phyloP scores from a whole-genome alignment of 1,140 invertebrate species.

The Globodera rostochiensis region DNA sequence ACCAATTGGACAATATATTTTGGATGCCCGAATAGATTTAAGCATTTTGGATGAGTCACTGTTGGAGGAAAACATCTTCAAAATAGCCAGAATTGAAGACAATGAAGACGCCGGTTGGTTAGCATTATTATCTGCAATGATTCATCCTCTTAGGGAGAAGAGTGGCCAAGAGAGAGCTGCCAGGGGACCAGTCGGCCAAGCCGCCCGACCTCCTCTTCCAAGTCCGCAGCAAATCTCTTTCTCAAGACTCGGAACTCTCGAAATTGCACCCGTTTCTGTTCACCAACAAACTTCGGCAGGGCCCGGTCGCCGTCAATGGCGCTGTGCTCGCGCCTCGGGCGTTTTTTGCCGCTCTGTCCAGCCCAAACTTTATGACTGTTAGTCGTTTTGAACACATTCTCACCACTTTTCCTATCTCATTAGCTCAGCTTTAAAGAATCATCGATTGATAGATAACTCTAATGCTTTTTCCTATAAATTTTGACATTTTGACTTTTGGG shows the following conservation, averaged over 20 bases:
- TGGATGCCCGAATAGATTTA: neutral
- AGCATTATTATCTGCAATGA: neutral
- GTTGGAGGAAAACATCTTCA: conserved; percentile 28
- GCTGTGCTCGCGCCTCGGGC: conserved; percentile 30
- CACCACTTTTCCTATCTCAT: no score
- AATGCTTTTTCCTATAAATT: neutral
- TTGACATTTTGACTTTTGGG: conserved; percentile 8
- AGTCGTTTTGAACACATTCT: neutral
- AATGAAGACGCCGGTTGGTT: neutral
- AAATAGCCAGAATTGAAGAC: conserved; percentile 26
- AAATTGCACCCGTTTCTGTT: conserved; percentile 7
- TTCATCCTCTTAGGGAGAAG: neutral
- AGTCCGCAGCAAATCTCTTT: neutral
- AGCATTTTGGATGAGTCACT: conserved; percentile 4
- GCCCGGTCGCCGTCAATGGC: conserved; percentile 19
- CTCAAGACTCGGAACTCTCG: neutral
- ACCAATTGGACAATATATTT: neutral
- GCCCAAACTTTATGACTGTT: conserved; percentile 32
- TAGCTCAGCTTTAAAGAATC: no score
- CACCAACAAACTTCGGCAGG: conserved; percentile 22
- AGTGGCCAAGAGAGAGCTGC: neutral
- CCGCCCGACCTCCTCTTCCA: neutral
- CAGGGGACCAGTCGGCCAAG: no score
- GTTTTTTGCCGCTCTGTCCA: conserved; percentile 22
- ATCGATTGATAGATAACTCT: no score